Base-by-base conservation (phyloP, 2,113 vertebrate genomes). In the Pagrus major region DNA sequence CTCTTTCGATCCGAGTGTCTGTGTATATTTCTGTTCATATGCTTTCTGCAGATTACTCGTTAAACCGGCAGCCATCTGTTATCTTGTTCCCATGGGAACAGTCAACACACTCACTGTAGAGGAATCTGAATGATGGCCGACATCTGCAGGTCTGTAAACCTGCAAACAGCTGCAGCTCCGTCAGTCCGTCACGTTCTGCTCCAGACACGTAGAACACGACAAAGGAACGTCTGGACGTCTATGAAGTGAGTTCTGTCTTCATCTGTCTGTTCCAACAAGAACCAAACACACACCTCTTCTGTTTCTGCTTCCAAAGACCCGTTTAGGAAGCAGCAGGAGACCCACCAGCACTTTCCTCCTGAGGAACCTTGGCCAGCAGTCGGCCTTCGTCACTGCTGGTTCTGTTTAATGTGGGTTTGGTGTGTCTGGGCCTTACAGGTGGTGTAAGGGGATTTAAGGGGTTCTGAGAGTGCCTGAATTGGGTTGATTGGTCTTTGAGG, bases 81-180 rank as follows among this genome's bases (percentile, higher is more conserved):
- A 29, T 35, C 46, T 11, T 1, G 71, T 52, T 64, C 71, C 23
- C 47, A 27, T 63, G 59, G 71, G 58, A 74, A 64, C 71, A 15
- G 44, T 61, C 68, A 33, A 58, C 49, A 58, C 39, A 11, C 56
- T 73, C 44, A 15, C 9, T 15, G 58, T 39, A 14, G 16, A 20
- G 33, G 71, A 74, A 63, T 54, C 59, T 64, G 59, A 63, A 54
- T 51, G 39, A 27, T 27, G 21, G 71, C 33, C 31, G 46, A 52
- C 71, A 74, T 74, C 58, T 74, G 58, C 41, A 52, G 33, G 2
- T 63, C 16, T 63, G 58, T 74, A 41, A 52, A 73, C 29, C 68
- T 44, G 44, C 46, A 52, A 52, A 74, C 71, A 74, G 56, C 58
- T 39, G 71, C 33, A 41, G 56, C 56, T 25, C 21, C 2, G 23